These are phyloP conservation scores for Cataglyphis livida DNA, from an alignment of 2,888 invertebrate genomes.

Conservation along the genomic window DNA sequence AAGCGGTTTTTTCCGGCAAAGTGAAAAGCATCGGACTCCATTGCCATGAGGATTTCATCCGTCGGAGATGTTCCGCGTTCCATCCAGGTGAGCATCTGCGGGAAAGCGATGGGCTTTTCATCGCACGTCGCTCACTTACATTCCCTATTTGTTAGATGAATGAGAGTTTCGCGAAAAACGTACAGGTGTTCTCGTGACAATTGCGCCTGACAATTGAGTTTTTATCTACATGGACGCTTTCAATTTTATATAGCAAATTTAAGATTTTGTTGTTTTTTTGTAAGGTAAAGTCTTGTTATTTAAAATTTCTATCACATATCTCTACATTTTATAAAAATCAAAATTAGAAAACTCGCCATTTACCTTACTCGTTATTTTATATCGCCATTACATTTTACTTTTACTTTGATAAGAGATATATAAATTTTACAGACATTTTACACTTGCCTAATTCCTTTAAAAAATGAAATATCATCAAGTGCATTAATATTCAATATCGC, in stretches of 20 bases:
- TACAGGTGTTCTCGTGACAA: neutral
- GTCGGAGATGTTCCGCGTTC: neutral
- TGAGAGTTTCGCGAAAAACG: neutral
- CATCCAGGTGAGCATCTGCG: neutral
- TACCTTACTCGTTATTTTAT: neutral
- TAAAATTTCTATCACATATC: neutral
- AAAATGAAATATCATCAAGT: slow-evolving; percentile 2
- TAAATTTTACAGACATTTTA: neutral
- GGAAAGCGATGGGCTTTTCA: slow-evolving; percentile 5
- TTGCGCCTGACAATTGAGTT: neutral
- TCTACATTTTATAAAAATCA: neutral
- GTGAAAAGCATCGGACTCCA: slow-evolving; percentile 21
- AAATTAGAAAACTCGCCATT: neutral
- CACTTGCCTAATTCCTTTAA: neutral
- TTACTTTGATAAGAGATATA: neutral
- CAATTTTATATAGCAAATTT: neutral
- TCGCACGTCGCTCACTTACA: neutral
- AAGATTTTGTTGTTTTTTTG: neutral
- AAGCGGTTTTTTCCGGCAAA: slow-evolving; percentile 58
- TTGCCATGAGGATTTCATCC: neutral
- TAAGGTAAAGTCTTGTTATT: neutral
- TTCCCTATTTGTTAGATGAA: neutral
- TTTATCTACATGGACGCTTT: neutral
- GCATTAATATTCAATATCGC: slow-evolving; percentile 36
- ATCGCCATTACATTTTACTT: neutral